Conservation (phyloP, 1,140 invertebrate genomes). For the Phymorhynchus buccinoides region DNA sequence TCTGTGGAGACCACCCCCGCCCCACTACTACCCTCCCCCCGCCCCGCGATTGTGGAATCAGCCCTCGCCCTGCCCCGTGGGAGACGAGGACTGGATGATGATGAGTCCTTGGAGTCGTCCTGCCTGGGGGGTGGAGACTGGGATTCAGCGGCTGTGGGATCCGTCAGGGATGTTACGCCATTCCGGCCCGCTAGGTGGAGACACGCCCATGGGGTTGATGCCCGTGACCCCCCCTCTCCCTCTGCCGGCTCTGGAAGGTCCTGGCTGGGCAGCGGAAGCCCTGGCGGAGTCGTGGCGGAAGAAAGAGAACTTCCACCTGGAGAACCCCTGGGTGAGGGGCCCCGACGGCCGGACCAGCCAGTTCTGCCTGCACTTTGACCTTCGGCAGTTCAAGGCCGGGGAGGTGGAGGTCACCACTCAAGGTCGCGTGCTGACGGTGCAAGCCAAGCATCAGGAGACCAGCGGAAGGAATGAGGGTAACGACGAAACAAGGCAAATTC, state of each 20-base stretch:
- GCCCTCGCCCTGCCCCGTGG: not conserved
- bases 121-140: not conserved
- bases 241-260: not conserved
- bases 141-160: not conserved
- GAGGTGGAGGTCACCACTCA: constrained; percentile 90
- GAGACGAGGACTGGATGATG: not conserved
- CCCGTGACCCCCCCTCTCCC: not conserved
- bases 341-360: constrained; percentile 55
- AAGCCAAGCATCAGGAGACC: constrained; percentile 82
- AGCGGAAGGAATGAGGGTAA: no score
- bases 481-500: constrained; percentile 81
- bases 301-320: constrained; percentile 64
- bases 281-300: constrained; percentile 51
- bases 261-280: constrained; percentile 10
- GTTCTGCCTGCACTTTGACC: constrained; percentile 79
- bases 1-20: constrained; percentile 29
- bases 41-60: not conserved
- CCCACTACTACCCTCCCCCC: not conserved
- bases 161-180: not conserved
- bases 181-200: not conserved
- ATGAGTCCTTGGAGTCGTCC: not conserved
- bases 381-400: constrained; percentile 87
- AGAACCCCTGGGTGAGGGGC: constrained; percentile 61
- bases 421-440: constrained; percentile 84
- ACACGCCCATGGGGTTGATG: not conserved